A percentile compares a stretch with the other conserved stretches of the same genome.
Evolutionary conservation across 1,140 invertebrate genomes (phyloP).

Genomic region (Drosophila nigrodunni): DNA sequence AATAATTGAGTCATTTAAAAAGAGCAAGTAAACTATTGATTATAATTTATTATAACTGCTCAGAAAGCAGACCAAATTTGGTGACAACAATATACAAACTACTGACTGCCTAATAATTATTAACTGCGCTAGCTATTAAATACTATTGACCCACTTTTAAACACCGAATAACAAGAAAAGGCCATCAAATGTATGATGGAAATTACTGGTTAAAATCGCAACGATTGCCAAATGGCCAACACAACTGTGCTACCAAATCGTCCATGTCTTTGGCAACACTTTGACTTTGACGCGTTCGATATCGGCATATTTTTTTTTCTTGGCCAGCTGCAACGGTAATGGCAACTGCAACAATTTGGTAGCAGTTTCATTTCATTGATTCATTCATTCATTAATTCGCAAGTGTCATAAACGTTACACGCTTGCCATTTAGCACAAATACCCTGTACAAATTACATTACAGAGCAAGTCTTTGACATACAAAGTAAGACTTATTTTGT

Average conservation of each 20-base stretch:
- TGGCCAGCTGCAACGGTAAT: slow-evolving; percentile 17
- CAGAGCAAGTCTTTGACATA: neutral
- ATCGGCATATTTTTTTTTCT: slow-evolving; percentile 19
- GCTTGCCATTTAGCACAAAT: slow-evolving; percentile 15
- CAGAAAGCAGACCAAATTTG: neutral
- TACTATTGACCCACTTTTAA: slow-evolving; percentile 16
- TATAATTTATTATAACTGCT: no score
- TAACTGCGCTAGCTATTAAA: neutral
- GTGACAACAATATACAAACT: neutral
- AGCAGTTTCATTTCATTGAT: slow-evolving; percentile 48
- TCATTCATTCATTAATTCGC: slow-evolving; percentile 64
- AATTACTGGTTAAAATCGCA: slow-evolving; percentile 38
- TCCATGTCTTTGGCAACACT: slow-evolving; percentile 32
- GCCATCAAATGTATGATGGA: slow-evolving; percentile 42
- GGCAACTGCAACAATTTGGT: neutral
- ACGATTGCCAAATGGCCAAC: slow-evolving; percentile 59
- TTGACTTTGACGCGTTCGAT: slow-evolving; percentile 29
- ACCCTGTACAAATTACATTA: slow-evolving; percentile 5
- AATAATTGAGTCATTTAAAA: no score
- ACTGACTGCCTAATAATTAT: neutral
- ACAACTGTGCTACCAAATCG: slow-evolving; percentile 20
- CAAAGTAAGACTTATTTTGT: no score
- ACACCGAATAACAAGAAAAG: slow-evolving; percentile 17
- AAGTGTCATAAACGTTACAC: slow-evolving; percentile 59
- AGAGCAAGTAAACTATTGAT: no score